Evolutionary conservation across 2,113 vertebrate species (phyloP), one percentile per base, ranked within the genome.

Genomic region (Cathartes aura): DNA sequence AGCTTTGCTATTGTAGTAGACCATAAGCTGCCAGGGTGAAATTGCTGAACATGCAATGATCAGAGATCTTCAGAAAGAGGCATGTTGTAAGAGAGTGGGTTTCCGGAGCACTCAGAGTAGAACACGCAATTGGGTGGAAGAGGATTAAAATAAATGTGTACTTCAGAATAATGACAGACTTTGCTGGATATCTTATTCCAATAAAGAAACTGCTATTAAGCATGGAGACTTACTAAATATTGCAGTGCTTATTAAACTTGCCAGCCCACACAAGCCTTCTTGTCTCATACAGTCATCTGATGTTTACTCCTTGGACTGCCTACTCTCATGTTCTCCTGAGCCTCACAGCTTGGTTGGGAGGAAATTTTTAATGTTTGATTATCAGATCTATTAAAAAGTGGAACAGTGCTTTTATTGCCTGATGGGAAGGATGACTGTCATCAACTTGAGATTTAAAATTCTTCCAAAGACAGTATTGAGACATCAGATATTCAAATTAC

Each of bases 291-390:
- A 94, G 32, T 92, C 89, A 91, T 93, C 76, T 89, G 48, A 74
- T 9, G 8, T 74, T 91, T 94, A 91, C 68, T n/a, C 24, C 64
- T 89, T 70, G 60, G 45, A 56, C 56, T 89, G 70, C 84, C 87
- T 94, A 74, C 80, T 94, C 5, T 47, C 15, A n/a, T 23, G 11
- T 82, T 95, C 87, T 84, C 59, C 9, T 71, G 42, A 59, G 72
- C n/a, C 29, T 89, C 47, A 30, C 32, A 85, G 48, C 53, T 82
- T 79, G 30, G 26, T 22, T 85, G 66, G 78, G 66, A 82, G 56
- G 27, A 48, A 92, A 67, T 90, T 75, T 85, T 88, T 93, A 82
- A 88, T 79, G 26, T 72, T 93, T 82, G 52, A 94, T 85, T 94
- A 92, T 22, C 34, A 72, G 62, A 79, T 79, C 11, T 79, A 50